phyloP scores from a whole-genome alignment of 2,888 invertebrate species.

The Bombylius discolor region DNA sequence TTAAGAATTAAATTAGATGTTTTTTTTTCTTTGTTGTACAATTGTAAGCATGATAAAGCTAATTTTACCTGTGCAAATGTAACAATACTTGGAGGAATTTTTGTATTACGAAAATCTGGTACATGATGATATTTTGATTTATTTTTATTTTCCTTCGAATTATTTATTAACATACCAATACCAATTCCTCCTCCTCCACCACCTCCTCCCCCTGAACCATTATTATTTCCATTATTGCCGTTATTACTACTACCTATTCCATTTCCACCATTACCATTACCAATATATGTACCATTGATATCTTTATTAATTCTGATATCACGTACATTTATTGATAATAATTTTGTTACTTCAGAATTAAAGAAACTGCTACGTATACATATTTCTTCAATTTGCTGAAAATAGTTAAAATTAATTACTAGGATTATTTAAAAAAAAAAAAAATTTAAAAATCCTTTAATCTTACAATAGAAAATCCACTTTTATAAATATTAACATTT shows the following conservation, averaged over 20 bases:
- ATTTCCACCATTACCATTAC: not conserved
- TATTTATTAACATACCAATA: too few relatives aligned
- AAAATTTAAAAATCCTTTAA: not conserved
- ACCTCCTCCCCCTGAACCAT: constrained; percentile 13
- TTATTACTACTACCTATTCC: not conserved
- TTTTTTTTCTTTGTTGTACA: not conserved
- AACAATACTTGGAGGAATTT: constrained; percentile 64
- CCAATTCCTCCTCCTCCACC: not conserved
- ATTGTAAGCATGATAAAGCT: not conserved
- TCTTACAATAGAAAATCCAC: constrained; percentile 58
- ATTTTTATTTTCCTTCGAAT: too few relatives aligned
- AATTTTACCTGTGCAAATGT: constrained; percentile 64
- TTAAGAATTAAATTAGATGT: not conserved
- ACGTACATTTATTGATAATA: constrained; percentile 66
- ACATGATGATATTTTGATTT: constrained; percentile 27
- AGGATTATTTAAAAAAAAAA: not conserved
- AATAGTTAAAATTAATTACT: constrained; percentile 10
- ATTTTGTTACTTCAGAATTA: constrained; percentile 75
- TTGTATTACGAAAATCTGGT: constrained; percentile 58
- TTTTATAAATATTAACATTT: constrained; percentile 68
- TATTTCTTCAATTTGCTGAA: constrained; percentile 72
- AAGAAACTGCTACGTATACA: constrained; percentile 76
- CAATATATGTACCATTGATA: constrained; percentile 36
- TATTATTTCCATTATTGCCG: too few relatives aligned
- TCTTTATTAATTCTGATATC: constrained; percentile 72